Evolutionary conservation across 2,888 invertebrate species (phyloP).

Genomic region (Sphaeridia pumilis): DNA sequence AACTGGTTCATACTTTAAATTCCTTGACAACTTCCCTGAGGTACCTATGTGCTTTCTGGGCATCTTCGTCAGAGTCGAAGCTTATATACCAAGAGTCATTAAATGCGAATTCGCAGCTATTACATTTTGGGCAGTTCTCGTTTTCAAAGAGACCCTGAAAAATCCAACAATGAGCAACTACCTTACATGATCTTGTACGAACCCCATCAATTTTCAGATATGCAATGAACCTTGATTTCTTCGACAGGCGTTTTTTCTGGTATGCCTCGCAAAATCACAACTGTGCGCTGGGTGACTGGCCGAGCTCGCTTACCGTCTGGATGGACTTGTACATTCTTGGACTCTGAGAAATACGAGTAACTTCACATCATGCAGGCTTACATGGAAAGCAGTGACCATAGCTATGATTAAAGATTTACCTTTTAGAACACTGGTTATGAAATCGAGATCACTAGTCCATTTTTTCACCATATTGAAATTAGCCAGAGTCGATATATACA

Average conservation of each 20-base stretch:
- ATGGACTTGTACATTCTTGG: conserved; percentile 77
- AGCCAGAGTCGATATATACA: conserved; percentile 78
- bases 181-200: too few relatives aligned
- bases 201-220: conserved; percentile 11
- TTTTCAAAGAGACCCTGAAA: conserved; percentile 63
- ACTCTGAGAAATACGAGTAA: too few relatives aligned
- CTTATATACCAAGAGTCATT: conserved; percentile 83
- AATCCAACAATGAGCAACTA: too few relatives aligned
- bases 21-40: conserved; percentile 68
- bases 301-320: conserved; percentile 74
- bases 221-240: conserved; percentile 54
- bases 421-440: conserved; percentile 71
- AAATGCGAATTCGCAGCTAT: conserved; percentile 76
- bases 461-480: conserved; percentile 80
- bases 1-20: conserved; percentile 54
- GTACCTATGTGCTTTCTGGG: conserved; percentile 73
- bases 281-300: conserved; percentile 75
- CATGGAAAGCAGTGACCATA: too few relatives aligned
- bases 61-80: conserved; percentile 80
- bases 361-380: too few relatives aligned
- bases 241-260: conserved; percentile 68
- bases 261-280: conserved; percentile 77
- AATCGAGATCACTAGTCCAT: conserved; percentile 66
- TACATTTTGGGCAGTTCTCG: conserved; percentile 67
- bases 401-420: too few relatives aligned